Evolutionary conservation across 2,797 vertebrate genomes (phyloP).

Genomic region (Poeciliopsis paucimaculata): DNA sequence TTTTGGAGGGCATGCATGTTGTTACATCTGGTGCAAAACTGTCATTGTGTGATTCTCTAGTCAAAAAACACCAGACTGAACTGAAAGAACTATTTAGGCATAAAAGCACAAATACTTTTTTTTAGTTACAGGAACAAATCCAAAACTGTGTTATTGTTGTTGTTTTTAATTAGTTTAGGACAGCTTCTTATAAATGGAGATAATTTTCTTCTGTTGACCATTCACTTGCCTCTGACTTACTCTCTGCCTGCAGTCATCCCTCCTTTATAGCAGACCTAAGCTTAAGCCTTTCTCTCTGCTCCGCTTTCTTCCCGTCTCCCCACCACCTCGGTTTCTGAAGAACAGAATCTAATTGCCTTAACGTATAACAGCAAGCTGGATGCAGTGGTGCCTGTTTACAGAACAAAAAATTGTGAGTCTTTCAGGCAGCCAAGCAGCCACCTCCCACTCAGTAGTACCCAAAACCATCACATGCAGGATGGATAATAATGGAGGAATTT

Average conservation of each 20-base stretch:
- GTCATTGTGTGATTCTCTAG: neutral
- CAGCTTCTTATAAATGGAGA: neutral
- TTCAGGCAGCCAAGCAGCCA: conserved; percentile 10
- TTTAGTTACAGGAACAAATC: neutral
- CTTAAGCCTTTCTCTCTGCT: conserved; percentile 14
- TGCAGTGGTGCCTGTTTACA: conserved; percentile 12
- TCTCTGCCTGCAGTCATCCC: neutral
- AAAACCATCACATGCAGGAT: conserved; percentile 34
- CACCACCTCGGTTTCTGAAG: conserved; percentile 2
- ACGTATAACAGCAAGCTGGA: conserved; percentile 7
- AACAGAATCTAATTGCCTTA: conserved; percentile 9
- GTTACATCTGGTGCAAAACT: neutral
- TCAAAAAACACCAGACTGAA: neutral
- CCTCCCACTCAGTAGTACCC: conserved; percentile 1
- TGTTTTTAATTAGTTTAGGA: neutral
- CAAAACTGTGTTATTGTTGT: neutral
- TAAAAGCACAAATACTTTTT: neutral
- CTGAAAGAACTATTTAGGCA: neutral
- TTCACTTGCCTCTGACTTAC: neutral
- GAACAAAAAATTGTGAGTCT: conserved; percentile 31
- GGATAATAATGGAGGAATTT: conserved; percentile 55
- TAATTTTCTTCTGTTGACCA: neutral
- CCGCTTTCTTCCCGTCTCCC: conserved; percentile 20
- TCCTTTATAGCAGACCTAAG: conserved; percentile 9
- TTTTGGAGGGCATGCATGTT: neutral